Base-by-base conservation (phyloP, 2,113 vertebrate genomes). In the Philantomba maxwellii region DNA sequence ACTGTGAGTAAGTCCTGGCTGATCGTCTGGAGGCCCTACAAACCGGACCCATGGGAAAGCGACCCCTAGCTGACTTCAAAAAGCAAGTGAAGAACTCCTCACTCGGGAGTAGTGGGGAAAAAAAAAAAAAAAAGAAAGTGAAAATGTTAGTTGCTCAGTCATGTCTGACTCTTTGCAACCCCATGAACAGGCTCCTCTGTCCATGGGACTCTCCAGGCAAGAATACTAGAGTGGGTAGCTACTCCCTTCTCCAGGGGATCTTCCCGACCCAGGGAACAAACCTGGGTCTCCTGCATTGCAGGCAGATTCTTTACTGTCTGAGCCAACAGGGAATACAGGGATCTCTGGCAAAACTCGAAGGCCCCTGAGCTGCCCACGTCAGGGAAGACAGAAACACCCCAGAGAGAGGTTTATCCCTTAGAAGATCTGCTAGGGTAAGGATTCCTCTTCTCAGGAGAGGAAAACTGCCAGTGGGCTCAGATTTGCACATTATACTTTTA, bases 381-480 rank as follows among this genome's bases (percentile, higher is more conserved):
- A 16, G 23, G 43, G 70, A 84, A n/a, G 28, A 33, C 33, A n/a
- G 4, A 19, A 0, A 21, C 0, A 26, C 17, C 30, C 7, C 28
- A 9, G 39, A 28, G 9, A 43, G 25, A 7, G 12, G 23, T 21
- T 70, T 17, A 15, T 7, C 51, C 47, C 87, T 75, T 62, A 70
- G 5, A 51, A 82, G 39, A 78, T 33, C 1, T 0, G n/a, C 5
- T 6, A 51, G 43, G 47, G 8, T 43, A 7, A 5, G 25, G 33
- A 53, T 58, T 94, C 49, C 45, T 16, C 4, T 30, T 15, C 45
- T 16, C 23, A 51, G n/a, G 33, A 33, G 6, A 7, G 7, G 30
- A 51, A 91, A 82, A 33, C 9, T 26, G 28, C 55, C 58, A 39
- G 8, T 49, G 4, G 15, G 26, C 10, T 55, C 8, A 3, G 36